Conservation (phyloP, 2,113 vertebrate species). For the Cryptotis parvus region DNA sequence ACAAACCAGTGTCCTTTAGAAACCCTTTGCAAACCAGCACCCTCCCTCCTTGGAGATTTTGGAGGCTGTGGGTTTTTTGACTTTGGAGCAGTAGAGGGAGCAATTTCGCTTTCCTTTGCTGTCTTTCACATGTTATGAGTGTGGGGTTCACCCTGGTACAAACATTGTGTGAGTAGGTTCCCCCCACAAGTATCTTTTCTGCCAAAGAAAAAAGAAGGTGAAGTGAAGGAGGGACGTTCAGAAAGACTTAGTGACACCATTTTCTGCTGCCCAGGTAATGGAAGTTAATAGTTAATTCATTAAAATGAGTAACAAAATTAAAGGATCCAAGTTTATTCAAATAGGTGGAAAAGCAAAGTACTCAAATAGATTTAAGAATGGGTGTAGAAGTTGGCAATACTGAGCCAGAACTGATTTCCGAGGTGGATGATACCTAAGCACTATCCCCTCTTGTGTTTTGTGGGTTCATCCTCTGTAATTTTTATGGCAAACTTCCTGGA, state of each 20-base stretch:
- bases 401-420: background rate
- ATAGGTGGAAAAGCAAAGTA: background rate
- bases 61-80: background rate
- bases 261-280: background rate
- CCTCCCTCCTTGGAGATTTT: background rate
- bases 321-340: background rate
- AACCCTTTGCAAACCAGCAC: too few relatives aligned
- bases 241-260: background rate
- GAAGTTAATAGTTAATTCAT: background rate
- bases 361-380: background rate
- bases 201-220: background rate
- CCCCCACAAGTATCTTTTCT: background rate
- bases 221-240: background rate
- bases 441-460: background rate
- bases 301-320: background rate
- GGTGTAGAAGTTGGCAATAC: background rate
- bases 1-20: too few relatives aligned
- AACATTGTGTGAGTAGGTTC: background rate
- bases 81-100: background rate
- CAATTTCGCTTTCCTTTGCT: background rate
- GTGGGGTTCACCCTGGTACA: background rate
- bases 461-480: background rate
- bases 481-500: background rate
- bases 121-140: background rate
- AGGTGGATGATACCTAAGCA: background rate